Evolutionary conservation across 1,140 invertebrate species (phyloP), one percentile per base, ranked within the genome.

Genomic region (Diachasmimorpha longicaudata): DNA sequence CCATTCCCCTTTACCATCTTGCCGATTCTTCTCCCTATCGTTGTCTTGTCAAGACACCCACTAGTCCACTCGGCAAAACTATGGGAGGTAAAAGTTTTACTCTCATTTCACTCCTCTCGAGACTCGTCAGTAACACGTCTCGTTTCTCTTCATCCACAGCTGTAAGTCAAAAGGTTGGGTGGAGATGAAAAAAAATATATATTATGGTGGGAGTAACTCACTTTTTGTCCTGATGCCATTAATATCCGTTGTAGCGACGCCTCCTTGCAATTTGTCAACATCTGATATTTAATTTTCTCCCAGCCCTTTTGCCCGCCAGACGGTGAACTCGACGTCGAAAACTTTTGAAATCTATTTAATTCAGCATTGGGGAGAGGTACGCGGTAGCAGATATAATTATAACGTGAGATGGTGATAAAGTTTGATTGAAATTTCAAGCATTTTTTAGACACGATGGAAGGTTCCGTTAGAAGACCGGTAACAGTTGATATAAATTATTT

Each of bases 231-330:
- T 76, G 78, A 78, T 79, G 83, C 88, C 88, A 89, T 89, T 89
- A 89, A 89, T 89, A 89, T 89, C 85, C 87, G 87, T 89, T 89
- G 84, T 82, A 80, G 84, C 81, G 86, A 88, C 86, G 87, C 86
- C 85, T 85, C 80, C 83, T 83, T 81, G 84, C 87, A 88, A 89
- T 89, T 89, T 89, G 88, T 89, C 88, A 89, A 88, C 88, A 88
- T 89, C 86, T 88, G 86, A 89, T 88, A 88, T 89, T 89, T 89
- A 88, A 88, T 89, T 89, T 88, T 82, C 9, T 83, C 85, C 85
- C 82, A 85, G 80, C 84, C 83, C 85, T 85, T 84, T 74, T 69
- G 13, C 31, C 46, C 48, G 23, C 71, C 37, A 37, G 52, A 48
- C 11, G 66, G 39, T 70, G 31, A 44, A 16, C 46, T 68, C 58